phyloP scores from a whole-genome alignment of 2,113 vertebrate species.

The Atrichornis clamosus region DNA sequence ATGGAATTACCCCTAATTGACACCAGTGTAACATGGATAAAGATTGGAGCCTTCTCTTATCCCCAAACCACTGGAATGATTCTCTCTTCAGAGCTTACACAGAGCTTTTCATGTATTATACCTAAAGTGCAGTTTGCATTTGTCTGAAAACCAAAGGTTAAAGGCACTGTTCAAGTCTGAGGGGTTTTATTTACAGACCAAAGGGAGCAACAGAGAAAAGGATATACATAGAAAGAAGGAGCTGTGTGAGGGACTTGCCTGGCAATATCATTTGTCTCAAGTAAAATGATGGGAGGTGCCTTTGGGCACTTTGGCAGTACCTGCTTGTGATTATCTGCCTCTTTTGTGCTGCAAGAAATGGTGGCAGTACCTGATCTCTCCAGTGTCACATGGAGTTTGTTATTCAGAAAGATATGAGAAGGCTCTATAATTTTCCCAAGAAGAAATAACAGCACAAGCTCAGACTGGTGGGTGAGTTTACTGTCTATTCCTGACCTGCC shows the following conservation, averaged over 20 bases:
- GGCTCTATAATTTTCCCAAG: neutral
- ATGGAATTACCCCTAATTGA: neutral
- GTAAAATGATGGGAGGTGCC: neutral
- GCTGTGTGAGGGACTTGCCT: neutral
- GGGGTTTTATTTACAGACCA: neutral
- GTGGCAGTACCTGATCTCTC: neutral
- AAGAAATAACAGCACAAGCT: neutral
- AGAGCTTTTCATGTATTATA: neutral
- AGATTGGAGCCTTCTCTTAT: neutral
- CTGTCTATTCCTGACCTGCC: conserved; percentile 44
- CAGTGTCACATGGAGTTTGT: neutral
- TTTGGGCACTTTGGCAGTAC: neutral
- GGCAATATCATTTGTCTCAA: neutral
- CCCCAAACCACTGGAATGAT: neutral
- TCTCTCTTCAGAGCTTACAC: neutral
- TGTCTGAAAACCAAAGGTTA: neutral
- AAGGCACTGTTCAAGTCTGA: neutral
- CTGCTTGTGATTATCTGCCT: neutral
- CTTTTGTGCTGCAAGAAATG: neutral
- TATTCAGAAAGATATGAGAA: neutral
- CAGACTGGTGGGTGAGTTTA: neutral
- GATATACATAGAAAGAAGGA: neutral
- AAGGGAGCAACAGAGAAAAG: neutral
- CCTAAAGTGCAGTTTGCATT: neutral
- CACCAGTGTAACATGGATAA: neutral